A percentile compares a stretch with the other conserved stretches of the same genome.
phyloP scores from a whole-genome alignment of 2,797 vertebrate genomes.

The Coccyzus lansbergi region DNA sequence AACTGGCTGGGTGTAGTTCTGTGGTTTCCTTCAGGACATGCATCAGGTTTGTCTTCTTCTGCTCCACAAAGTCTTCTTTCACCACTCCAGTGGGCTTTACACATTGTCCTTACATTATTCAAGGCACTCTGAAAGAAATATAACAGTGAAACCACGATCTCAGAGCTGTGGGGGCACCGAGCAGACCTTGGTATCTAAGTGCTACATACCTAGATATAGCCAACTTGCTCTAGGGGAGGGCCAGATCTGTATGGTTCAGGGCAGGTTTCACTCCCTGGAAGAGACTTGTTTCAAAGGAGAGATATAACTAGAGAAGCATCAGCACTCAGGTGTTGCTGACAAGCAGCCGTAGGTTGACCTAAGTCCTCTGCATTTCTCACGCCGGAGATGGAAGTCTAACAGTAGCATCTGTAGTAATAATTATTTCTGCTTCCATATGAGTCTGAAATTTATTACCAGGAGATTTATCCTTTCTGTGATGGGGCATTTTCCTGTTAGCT shows the following conservation, averaged over 20 bases:
- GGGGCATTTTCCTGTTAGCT: background rate
- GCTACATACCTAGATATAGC: background rate
- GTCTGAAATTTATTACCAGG: background rate
- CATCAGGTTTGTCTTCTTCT: background rate
- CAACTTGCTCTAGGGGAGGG: background rate
- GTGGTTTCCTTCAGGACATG: background rate
- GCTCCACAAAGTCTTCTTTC: background rate
- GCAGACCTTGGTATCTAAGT: background rate
- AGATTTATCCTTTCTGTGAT: background rate
- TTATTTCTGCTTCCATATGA: background rate
- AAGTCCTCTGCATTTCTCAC: background rate
- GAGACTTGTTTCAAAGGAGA: background rate
- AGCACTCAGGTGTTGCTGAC: background rate
- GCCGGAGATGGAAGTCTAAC: background rate
- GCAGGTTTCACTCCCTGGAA: background rate
- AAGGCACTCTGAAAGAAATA: background rate
- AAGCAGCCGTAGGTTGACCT: background rate
- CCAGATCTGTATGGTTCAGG: background rate
- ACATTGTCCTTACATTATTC: accelerated
- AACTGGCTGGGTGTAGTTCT: background rate
- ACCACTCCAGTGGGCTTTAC: background rate
- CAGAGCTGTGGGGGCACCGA: background rate
- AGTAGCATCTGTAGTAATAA: background rate
- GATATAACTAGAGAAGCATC: background rate
- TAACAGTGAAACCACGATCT: background rate